A percentile compares a stretch with the other conserved stretches of the same genome.
Evolutionary conservation across 2,113 vertebrate species (phyloP).

Genomic region (Leptosomus discolor): DNA sequence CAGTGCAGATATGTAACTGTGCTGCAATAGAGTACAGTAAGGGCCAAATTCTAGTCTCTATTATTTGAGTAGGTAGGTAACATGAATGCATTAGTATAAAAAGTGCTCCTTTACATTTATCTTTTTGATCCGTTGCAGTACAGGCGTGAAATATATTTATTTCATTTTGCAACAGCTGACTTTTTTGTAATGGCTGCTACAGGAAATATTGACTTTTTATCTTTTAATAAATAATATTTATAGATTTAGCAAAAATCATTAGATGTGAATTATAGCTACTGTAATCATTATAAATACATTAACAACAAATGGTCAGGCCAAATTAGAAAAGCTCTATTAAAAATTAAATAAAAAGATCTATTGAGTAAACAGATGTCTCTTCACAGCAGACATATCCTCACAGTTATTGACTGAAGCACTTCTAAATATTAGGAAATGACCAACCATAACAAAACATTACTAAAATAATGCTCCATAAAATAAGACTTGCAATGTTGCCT

Average conservation of each 20-base stretch:
- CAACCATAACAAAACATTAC: background rate
- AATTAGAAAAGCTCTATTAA: conserved; percentile 60
- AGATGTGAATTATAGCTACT: conserved; percentile 54
- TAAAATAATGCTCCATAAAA: conserved; percentile 48
- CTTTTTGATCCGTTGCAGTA: background rate
- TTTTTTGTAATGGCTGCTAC: background rate
- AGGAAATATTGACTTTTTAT: conserved; percentile 40
- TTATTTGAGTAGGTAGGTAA: background rate
- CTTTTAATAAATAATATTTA: conserved; percentile 60
- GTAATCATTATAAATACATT: conserved; percentile 61
- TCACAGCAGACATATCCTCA: conserved; percentile 25
- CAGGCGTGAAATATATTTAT: background rate
- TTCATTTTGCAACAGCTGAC: background rate
- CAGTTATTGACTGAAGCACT: conserved; percentile 44
- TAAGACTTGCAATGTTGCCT: conserved; percentile 6
- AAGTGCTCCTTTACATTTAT: background rate
- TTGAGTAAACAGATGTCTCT: conserved; percentile 50
- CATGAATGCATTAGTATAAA: background rate
- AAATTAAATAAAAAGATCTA: conserved; percentile 52
- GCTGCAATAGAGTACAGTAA: background rate
- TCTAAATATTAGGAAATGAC: conserved; percentile 43
- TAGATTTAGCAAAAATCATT: conserved; percentile 57
- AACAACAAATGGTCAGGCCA: conserved; percentile 50
- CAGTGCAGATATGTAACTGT: background rate
- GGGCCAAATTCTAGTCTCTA: background rate